Base-by-base conservation (phyloP, 2,888 invertebrate genomes). In the Lissocephala sabroskyi region DNA sequence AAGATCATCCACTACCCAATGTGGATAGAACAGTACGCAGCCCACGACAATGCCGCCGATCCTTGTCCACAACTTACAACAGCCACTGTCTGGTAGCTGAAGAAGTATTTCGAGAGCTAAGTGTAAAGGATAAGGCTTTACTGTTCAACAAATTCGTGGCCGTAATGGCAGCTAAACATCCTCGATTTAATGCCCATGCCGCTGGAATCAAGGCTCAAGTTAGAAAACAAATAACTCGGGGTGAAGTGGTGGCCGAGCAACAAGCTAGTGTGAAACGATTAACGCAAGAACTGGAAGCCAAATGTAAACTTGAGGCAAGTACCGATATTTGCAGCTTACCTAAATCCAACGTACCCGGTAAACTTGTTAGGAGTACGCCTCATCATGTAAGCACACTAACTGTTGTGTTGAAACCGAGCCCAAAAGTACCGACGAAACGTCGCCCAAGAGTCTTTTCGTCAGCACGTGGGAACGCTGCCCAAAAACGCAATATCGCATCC, bases 81-180 rank as follows among this genome's bases (percentile, higher is more conserved):
- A 62, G 62, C 4, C 65, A 74, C 7, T 81, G 79, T 26, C 52
- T 83, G 1, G 62, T 79, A 0, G 75, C 82, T 10, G 83, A 83
- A 41, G 81, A 76, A 39, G 79, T 79, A 0, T 82, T 82, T 41
- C 68, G 57, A 0, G 73, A 80, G 37, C 53, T 83, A 7, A 80
- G 81, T 2, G 84, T 83, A 2, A 82, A 77, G 51, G 83, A 83
- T 41, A 83, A 82, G 33, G 80, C 71, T 1, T 23, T 80, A 35
- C 56, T 83, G 2, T 83, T 79, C 30, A 81, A 79, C 13, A 76
- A 79, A 30, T 81, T 82, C 30, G 65, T 80, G 23, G 67, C 64
- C 2, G 82, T 82, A 14, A 76, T 80, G 65, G 58, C 79, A 0
- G 62, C 62, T 13, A 65, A 59, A 29, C 74, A 80, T 56, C 79